Base-by-base conservation (phyloP, 2,888 invertebrate genomes). In the Baronia brevicornis region DNA sequence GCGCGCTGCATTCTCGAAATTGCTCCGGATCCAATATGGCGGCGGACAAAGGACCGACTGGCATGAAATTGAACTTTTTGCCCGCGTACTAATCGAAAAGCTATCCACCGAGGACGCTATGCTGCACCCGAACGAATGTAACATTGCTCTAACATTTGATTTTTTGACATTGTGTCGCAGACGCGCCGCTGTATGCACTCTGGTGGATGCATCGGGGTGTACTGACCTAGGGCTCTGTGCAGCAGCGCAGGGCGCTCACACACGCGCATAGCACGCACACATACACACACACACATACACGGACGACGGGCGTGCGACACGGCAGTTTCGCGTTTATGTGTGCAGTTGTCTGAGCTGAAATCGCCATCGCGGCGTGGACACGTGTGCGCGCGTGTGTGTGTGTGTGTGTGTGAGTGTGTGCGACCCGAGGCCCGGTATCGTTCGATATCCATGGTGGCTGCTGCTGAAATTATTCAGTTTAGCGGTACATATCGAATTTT, bases 161-260 rank as follows among this genome's bases (percentile, higher is more conserved):
- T 46, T 50, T 46, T 56, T 41, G 39, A 43, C 24, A 44, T 45
- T 39, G 33, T 28, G 31, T 12, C 11, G 20, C 26, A 15, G 31
- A 23, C 38, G 31, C 44, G 50, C 39, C 28, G 45, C 44, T 39
- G 45, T 40, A 51, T 58, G 63, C 62, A 60, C 41, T 43, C 55
- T 30, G 36, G 33, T 38, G 50, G 48, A 39, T 65, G 63, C 65
- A 63, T 42, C 48, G 44, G 38, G 43, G 54, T 36, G 49, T 51
- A 62, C 63, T 64, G 61, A 58, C 61, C 62, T 65, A 65, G 55
- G 63, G 54, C 50, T 49, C 41, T 40, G 39, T 59, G 57, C 63
- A 61, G 31, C 51, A 46, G 52, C 55, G 58, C 60, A 56, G 55
- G 52, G 54, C 51, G 35, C 38, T 44, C 54, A 51, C 53, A 57